Conservation (phyloP, 1,140 invertebrate species). For the Nasonia vitripennis region DNA sequence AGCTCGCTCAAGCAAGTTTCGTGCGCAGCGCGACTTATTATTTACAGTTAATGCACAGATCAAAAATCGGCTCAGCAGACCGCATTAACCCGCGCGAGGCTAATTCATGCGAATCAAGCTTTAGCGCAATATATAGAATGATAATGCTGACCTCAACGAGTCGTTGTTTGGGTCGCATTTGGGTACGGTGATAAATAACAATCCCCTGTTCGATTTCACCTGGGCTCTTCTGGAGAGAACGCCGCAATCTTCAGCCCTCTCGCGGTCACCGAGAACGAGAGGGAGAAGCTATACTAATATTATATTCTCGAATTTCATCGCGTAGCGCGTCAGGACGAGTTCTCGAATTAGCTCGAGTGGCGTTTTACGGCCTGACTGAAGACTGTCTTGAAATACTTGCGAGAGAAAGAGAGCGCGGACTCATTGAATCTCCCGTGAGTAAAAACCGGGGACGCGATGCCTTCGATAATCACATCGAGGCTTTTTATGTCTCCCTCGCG, state of each 20-base stretch:
- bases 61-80: no score
- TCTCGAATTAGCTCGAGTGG: slow-evolving; percentile 24
- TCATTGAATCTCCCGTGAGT: slow-evolving; percentile 9
- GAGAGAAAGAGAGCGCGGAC: neutral
- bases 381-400: slow-evolving; percentile 11
- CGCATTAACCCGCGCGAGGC: no score
- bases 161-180: no score
- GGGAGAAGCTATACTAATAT: neutral
- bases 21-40: no score
- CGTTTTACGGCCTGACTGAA: slow-evolving; percentile 25
- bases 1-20: no score
- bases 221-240: neutral
- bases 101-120: no score
- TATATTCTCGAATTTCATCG: slow-evolving; percentile 24
- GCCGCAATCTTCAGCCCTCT: neutral
- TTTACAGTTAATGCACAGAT: no score
- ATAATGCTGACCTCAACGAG: no score
- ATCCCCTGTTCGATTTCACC: neutral
- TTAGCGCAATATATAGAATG: no score
- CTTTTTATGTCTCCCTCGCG: no score
- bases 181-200: neutral
- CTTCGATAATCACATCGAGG: neutral
- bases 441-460: neutral
- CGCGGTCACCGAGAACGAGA: neutral
- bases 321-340: neutral